These are phyloP conservation scores for Oreochromis spilurus DNA, from an alignment of 2,113 vertebrate species.

Conservation along the genomic window DNA sequence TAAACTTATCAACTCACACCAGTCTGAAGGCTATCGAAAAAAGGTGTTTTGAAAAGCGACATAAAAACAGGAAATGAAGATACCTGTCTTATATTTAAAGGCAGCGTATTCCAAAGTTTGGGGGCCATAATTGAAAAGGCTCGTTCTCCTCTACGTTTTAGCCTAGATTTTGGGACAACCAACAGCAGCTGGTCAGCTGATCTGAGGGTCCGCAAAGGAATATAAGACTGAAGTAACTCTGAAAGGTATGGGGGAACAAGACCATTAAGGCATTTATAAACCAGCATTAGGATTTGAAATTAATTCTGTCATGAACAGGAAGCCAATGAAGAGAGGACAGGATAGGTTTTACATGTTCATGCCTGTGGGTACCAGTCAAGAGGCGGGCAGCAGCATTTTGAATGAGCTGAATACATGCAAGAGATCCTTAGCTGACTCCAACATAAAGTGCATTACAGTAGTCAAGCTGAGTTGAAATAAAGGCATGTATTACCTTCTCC, in stretches of 20 bases:
- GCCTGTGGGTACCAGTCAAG: not conserved
- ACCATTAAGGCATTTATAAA: not conserved
- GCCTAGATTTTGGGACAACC: fast-evolving
- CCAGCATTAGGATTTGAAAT: not conserved
- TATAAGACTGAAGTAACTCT: fast-evolving
- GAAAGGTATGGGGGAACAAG: not conserved
- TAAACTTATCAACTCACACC: not conserved
- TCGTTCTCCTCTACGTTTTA: not conserved
- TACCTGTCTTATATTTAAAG: not conserved
- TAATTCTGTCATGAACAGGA: not conserved
- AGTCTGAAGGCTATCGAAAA: not conserved
- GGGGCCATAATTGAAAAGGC: not conserved
- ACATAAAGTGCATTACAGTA: not conserved
- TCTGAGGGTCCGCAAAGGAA: not conserved
- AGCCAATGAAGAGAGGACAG: not conserved
- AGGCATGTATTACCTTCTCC: no score
- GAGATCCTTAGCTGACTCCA: no score
- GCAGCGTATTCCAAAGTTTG: not conserved
- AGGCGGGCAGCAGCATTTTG: no score
- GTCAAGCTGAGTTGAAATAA: no score
- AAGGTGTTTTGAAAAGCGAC: not conserved
- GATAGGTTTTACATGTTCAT: fast-evolving
- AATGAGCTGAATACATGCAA: no score
- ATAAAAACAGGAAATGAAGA: fast-evolving
- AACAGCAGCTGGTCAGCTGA: not conserved